Conservation (phyloP, 2,113 vertebrate genomes). For the Rhabdornis inornatus region DNA sequence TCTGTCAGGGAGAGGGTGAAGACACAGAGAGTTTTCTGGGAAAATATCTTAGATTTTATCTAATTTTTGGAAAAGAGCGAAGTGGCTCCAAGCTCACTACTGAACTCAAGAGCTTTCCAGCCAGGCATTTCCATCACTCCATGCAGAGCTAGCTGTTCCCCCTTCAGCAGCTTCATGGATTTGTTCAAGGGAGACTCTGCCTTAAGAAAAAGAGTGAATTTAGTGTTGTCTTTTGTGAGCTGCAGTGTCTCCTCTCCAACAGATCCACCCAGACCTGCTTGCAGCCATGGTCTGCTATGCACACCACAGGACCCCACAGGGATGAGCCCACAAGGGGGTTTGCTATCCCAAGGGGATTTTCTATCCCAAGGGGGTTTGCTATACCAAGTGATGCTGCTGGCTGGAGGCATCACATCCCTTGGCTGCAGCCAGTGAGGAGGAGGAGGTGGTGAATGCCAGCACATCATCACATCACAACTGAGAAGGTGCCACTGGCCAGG, state of each 20-base stretch:
- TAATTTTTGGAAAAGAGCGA: not conserved
- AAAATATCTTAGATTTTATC: slow-evolving; percentile 8
- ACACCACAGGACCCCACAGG: too few relatives aligned
- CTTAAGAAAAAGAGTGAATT: not conserved
- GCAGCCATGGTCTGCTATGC: not conserved
- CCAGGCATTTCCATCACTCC: not conserved
- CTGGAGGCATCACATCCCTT: not conserved
- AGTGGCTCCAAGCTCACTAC: not conserved
- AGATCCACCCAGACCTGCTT: not conserved
- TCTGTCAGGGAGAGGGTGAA: not conserved
- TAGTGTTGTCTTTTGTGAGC: not conserved
- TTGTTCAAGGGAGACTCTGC: not conserved
- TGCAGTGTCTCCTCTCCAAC: not conserved
- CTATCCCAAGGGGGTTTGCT: too few relatives aligned
- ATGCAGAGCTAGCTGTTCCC: not conserved
- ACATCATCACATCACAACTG: not conserved
- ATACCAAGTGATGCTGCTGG: accelerated
- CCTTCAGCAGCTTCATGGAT: not conserved
- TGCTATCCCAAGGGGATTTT: not conserved
- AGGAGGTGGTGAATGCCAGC: not conserved
- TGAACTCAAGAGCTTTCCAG: not conserved
- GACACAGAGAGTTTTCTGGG: not conserved
- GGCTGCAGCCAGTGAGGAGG: not conserved
- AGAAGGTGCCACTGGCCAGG: not conserved
- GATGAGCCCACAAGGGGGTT: not conserved